Evolutionary conservation across 2,888 invertebrate genomes (phyloP).

Genomic region (Monochamus alternatus): DNA sequence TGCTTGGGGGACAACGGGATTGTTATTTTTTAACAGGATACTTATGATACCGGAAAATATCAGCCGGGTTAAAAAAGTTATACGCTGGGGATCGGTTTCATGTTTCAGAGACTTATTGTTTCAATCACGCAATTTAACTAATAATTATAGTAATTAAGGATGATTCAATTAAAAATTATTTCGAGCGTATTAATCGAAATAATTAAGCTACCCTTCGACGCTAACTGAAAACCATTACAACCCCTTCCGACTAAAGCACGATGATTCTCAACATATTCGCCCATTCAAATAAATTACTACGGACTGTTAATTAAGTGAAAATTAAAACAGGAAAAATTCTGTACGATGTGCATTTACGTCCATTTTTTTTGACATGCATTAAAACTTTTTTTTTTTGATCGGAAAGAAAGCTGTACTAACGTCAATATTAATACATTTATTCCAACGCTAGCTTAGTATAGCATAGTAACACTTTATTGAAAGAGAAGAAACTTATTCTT

Average conservation of each 20-base stretch:
- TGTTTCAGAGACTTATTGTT: constrained; percentile 61
- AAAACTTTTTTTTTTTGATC: too few species aligned
- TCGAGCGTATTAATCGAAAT: constrained; percentile 53
- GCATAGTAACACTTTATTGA: too few species aligned
- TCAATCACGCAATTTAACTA: constrained; percentile 63
- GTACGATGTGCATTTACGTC: not conserved
- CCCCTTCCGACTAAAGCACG: constrained; percentile 43
- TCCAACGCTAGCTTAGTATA: too few species aligned
- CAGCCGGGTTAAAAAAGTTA: constrained; percentile 58
- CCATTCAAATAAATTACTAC: not conserved
- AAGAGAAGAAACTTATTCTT: too few species aligned
- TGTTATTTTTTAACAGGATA: constrained; percentile 59
- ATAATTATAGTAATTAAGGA: constrained; percentile 62
- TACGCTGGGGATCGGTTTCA: constrained; percentile 62
- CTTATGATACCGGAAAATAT: constrained; percentile 58
- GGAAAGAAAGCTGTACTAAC: too few species aligned
- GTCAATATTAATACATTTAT: too few species aligned
- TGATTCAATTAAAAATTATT: constrained; percentile 64
- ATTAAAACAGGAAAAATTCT: not conserved
- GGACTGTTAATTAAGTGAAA: constrained; percentile 4
- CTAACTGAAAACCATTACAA: constrained; percentile 47
- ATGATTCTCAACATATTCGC: not conserved
- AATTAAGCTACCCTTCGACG: constrained; percentile 50
- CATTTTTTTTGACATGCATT: too few species aligned
- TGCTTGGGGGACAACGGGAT: constrained; percentile 55